phyloP scores from a whole-genome alignment of 2,797 vertebrate genomes.

The Phoeniculus purpureus region DNA sequence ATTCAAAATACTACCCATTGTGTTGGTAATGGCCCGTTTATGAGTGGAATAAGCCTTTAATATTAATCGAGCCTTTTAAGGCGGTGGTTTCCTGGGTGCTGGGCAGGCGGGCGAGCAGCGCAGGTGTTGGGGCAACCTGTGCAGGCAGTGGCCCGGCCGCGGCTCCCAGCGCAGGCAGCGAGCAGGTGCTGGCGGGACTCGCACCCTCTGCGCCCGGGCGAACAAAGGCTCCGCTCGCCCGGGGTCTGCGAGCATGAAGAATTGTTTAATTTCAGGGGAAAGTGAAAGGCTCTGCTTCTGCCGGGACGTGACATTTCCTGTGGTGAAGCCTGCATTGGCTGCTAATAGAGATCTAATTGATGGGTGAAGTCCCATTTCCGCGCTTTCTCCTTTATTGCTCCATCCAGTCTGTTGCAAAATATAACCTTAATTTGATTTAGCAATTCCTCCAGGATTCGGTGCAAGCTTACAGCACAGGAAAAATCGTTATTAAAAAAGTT shows the following conservation, averaged over 20 bases:
- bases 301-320: slow-evolving; percentile 91
- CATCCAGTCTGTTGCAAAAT: slow-evolving; percentile 98
- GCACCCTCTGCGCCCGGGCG: slow-evolving; percentile 42
- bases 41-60: slow-evolving; percentile 78
- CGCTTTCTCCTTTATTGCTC: slow-evolving; percentile 98
- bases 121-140: slow-evolving; percentile 82
- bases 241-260: slow-evolving; percentile 86
- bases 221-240: slow-evolving; percentile 80
- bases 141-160: slow-evolving; percentile 44
- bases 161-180: slow-evolving; percentile 46
- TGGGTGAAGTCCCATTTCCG: slow-evolving; percentile 97
- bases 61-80: slow-evolving; percentile 79
- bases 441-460: slow-evolving; percentile 96
- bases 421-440: slow-evolving; percentile 98
- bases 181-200: slow-evolving; percentile 75
- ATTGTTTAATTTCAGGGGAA: slow-evolving; percentile 88
- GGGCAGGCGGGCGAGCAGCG: slow-evolving; percentile 64
- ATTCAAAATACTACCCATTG: slow-evolving; percentile 82
- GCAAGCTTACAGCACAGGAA: slow-evolving; percentile 89
- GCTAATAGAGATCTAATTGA: slow-evolving; percentile 99
- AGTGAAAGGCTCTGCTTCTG: slow-evolving; percentile 76
- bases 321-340: slow-evolving; percentile 94
- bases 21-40: slow-evolving; percentile 82
- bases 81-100: slow-evolving; percentile 56
- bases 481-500: slow-evolving; percentile 99